These are phyloP conservation scores for Orchesella cincta DNA, from an alignment of 1,140 invertebrate genomes.

Conservation along the genomic window DNA sequence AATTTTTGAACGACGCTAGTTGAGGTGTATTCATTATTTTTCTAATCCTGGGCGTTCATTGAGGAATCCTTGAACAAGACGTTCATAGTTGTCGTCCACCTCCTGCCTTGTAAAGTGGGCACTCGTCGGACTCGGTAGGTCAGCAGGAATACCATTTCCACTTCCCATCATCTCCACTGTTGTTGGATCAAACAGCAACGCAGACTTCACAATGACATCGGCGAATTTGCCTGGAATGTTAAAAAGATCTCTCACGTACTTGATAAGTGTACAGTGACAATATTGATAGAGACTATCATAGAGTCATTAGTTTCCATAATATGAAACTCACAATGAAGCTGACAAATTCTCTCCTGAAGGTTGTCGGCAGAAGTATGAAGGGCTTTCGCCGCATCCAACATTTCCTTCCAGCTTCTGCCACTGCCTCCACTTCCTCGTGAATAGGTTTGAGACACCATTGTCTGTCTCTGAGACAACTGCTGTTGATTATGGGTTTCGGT, in stretches of 20 bases:
- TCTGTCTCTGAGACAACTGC: too few relatives aligned
- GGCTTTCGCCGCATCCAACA: background rate
- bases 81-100: background rate
- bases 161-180: background rate
- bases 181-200: background rate
- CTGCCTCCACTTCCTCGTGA: too few relatives aligned
- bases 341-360: background rate
- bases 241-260: too few relatives aligned
- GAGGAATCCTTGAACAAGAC: too few relatives aligned
- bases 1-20: too few relatives aligned
- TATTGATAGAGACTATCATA: too few relatives aligned
- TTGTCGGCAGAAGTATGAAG: background rate
- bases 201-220: background rate
- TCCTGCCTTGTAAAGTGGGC: background rate
- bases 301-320: too few relatives aligned
- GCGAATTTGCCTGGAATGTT: background rate
- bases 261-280: too few relatives aligned
- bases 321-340: constrained; percentile 4
- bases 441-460: too few relatives aligned
- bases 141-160: background rate
- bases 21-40: too few relatives aligned
- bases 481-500: too few relatives aligned
- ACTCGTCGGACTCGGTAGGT: background rate
- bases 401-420: background rate
- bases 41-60: too few relatives aligned